Conservation (phyloP, 2,888 invertebrate genomes). For the Drosophila phalerata region DNA sequence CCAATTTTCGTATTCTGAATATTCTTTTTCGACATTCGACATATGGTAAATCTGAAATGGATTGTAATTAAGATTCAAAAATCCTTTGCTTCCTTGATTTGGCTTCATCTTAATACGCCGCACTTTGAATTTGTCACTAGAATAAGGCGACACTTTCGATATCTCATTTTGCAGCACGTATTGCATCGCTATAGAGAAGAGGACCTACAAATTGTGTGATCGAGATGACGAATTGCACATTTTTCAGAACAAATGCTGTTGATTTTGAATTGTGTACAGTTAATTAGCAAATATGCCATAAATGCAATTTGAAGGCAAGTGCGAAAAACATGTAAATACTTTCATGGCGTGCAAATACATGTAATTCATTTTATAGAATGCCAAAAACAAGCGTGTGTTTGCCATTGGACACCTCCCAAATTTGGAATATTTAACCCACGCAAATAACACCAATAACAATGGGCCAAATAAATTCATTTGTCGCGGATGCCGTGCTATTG, state of each 20-base stretch:
- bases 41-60: too few relatives aligned
- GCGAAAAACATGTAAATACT: background rate
- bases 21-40: too few relatives aligned
- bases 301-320: background rate
- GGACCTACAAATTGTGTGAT: background rate
- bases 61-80: background rate
- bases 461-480: constrained; percentile 54
- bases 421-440: constrained; percentile 53
- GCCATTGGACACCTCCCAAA: constrained; percentile 42
- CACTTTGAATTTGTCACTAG: background rate
- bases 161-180: background rate
- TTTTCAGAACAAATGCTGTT: background rate
- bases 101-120: background rate
- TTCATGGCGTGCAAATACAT: background rate
- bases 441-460: constrained; percentile 58
- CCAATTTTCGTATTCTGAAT: too few relatives aligned
- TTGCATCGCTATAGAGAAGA: background rate
- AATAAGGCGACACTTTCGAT: background rate
- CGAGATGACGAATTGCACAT: background rate
- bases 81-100: background rate
- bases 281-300: background rate
- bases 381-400: constrained; percentile 11
- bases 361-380: constrained; percentile 15
- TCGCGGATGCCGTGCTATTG: constrained; percentile 42
- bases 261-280: background rate